phyloP scores from a whole-genome alignment of 2,113 vertebrate genomes.

The Urocitellus parryii region DNA sequence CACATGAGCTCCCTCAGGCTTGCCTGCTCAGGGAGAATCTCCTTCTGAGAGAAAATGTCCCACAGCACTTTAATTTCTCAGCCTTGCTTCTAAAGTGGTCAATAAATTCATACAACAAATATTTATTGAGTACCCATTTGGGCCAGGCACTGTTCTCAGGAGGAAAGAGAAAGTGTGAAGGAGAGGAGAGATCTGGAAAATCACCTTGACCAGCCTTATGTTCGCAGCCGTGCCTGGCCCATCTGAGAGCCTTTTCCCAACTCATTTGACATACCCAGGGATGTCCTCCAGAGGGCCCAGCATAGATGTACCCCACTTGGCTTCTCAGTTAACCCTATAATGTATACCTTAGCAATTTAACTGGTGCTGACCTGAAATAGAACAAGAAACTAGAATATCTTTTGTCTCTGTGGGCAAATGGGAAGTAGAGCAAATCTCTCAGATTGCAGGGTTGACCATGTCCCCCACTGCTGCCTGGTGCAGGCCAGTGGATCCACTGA shows the following conservation, averaged over 20 bases:
- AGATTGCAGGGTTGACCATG: neutral
- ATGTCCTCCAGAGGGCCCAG: neutral
- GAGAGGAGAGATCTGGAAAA: neutral
- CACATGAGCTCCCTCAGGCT: neutral
- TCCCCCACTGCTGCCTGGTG: neutral
- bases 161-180: neutral
- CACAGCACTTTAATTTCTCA: conserved; percentile 38
- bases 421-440: neutral
- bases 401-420: neutral
- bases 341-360: neutral
- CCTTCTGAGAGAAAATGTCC: neutral
- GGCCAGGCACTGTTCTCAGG: conserved; percentile 22
- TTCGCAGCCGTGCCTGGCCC: neutral
- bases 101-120: neutral
- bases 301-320: neutral
- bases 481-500: neutral
- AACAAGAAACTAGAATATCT: neutral
- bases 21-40: neutral
- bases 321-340: neutral
- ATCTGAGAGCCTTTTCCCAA: conserved; percentile 6
- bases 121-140: neutral
- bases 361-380: conserved; percentile 57
- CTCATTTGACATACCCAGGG: neutral
- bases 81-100: neutral
- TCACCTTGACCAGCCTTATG: neutral